A percentile compares a stretch with the other conserved stretches of the same genome.
Conservation (phyloP, 2,888 invertebrate species). For the Papilio protenor region DNA sequence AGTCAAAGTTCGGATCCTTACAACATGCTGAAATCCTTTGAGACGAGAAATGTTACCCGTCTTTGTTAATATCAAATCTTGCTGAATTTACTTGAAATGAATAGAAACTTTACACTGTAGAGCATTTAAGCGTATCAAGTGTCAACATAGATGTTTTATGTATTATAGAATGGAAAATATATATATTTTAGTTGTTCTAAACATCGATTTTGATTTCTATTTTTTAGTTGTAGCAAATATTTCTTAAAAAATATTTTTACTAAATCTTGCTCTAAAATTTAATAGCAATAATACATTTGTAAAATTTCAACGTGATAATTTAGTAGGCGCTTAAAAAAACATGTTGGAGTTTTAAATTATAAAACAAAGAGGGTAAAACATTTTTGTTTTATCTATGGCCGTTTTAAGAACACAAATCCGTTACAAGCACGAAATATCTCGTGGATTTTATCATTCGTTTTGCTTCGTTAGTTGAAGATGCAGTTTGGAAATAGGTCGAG, state of each 20-base stretch:
- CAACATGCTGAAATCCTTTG: slow-evolving; percentile 6
- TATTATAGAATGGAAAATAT: neutral
- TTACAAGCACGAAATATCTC: slow-evolving; percentile 13
- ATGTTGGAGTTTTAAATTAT: neutral
- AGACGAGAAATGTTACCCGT: slow-evolving; percentile 10
- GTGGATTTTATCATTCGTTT: slow-evolving; percentile 28
- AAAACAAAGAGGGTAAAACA: neutral
- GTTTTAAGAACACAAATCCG: slow-evolving; percentile 15
- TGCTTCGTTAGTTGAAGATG: slow-evolving; percentile 29
- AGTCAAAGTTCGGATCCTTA: neutral
- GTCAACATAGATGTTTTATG: neutral
- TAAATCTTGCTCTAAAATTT: too few relatives aligned
- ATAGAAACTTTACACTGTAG: slow-evolving; percentile 5
- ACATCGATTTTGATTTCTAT: too few relatives aligned
- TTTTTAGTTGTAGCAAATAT: too few relatives aligned
- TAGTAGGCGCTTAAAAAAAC: neutral
- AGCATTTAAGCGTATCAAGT: neutral
- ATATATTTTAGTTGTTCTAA: neutral
- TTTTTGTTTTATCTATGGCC: neutral
- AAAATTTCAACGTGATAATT: neutral
- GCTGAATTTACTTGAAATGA: slow-evolving; percentile 13
- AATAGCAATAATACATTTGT: too few relatives aligned
- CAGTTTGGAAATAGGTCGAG: slow-evolving; percentile 21
- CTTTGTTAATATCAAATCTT: slow-evolving; percentile 10
- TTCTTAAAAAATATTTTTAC: too few relatives aligned